These are phyloP conservation scores for Poicephalus meyeri DNA, from an alignment of 2,113 vertebrate species.

Conservation along the genomic window DNA sequence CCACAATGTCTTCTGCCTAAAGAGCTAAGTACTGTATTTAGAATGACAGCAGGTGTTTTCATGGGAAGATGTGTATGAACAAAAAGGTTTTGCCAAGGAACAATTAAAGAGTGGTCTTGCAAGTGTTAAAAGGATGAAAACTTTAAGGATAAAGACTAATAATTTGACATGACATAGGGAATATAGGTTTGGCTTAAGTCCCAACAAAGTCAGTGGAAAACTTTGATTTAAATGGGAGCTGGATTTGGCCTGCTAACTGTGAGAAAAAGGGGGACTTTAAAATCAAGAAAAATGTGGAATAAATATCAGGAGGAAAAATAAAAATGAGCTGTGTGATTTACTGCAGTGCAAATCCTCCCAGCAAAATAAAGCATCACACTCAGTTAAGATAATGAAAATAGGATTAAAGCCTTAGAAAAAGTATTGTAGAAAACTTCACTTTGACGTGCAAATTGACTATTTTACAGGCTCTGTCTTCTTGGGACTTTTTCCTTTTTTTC, in stretches of 20 bases:
- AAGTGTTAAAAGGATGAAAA: not conserved
- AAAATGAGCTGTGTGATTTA: not conserved
- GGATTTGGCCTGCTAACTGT: not conserved
- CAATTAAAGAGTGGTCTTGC: not conserved
- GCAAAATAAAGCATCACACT: not conserved
- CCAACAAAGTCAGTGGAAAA: not conserved
- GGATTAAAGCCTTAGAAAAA: not conserved
- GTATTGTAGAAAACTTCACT: not conserved
- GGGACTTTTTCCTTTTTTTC: not conserved
- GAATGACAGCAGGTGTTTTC: constrained; percentile 35
- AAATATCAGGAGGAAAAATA: not conserved
- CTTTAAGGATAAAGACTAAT: not conserved
- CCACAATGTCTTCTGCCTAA: not conserved
- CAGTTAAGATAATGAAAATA: not conserved
- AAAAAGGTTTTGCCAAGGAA: not conserved
- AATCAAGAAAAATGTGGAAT: not conserved
- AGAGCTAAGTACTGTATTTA: not conserved
- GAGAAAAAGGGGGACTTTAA: not conserved
- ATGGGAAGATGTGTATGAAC: not conserved
- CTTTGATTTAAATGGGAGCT: not conserved
- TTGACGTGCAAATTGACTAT: not conserved
- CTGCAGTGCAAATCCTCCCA: not conserved
- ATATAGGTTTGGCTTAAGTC: not conserved
- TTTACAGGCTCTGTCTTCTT: not conserved
- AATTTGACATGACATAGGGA: not conserved